Evolutionary conservation across 1,140 invertebrate genomes (phyloP).

Genomic region (Oncopodura yosiiana): DNA sequence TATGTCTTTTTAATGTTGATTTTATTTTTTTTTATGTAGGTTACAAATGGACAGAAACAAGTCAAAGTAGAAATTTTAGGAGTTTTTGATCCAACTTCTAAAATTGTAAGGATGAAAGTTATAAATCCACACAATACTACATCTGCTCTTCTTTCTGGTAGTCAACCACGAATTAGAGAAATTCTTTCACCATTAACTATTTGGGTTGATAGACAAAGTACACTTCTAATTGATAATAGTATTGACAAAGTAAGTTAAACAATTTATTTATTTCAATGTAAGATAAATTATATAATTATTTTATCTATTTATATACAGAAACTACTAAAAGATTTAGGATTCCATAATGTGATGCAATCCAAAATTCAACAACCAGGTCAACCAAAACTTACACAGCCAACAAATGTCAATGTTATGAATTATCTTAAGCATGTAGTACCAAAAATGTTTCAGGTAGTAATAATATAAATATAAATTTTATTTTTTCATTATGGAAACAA

Average conservation of each 20-base stretch:
- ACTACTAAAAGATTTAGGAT: conserved; percentile 59
- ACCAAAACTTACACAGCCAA: conserved; percentile 40
- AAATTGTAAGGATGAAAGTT: conserved; percentile 62
- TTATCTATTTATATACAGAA: conserved; percentile 9
- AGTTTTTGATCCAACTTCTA: conserved; percentile 63
- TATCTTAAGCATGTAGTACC: conserved; percentile 73
- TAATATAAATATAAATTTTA: conserved; percentile 1
- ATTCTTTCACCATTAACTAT: conserved; percentile 62
- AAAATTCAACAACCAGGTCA: conserved; percentile 45
- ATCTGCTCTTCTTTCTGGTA: conserved; percentile 37
- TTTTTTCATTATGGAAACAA: conserved; percentile 4
- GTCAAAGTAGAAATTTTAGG: conserved; percentile 81
- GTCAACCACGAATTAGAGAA: conserved; percentile 22
- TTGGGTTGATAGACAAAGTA: conserved; percentile 67
- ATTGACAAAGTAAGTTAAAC: conserved; percentile 61
- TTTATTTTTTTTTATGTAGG: background rate
- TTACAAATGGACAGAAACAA: conserved; percentile 5
- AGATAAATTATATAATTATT: background rate
- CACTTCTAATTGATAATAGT: conserved; percentile 67
- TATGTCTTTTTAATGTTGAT: background rate
- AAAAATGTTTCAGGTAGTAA: conserved; percentile 66
- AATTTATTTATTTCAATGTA: background rate
- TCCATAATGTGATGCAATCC: conserved; percentile 60
- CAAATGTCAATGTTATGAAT: conserved; percentile 60
- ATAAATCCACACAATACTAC: conserved; percentile 58